Base-by-base conservation (phyloP, 2,113 vertebrate species). In the Indri indri region DNA sequence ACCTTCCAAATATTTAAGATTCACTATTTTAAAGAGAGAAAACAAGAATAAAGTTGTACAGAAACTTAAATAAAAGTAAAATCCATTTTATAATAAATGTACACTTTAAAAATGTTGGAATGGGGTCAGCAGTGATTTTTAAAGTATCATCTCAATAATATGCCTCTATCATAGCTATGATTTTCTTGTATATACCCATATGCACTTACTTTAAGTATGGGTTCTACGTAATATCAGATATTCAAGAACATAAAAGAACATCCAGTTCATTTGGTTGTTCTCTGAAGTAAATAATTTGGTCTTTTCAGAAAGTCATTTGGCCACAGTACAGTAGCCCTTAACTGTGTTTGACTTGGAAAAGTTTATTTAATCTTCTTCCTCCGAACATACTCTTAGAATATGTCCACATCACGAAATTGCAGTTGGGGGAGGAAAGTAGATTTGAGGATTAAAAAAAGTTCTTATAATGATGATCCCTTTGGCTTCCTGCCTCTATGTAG, bases 21-120 rank as follows among this genome's bases (percentile, higher is more conserved):
- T 98, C 98, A 94, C 97, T 98, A 96, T 98, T 98, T 98, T 95
- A 98, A 98, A 94, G 54, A 5, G 61, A 97, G 97, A 96, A 94
- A 95, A 97, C 88, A 95, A 95, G 90, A 95, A 95, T 77, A 47
- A 93, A 97, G 96, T 97, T 98, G 98, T 98, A 90, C 94, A 97
- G 95, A 98, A 97, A 95, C 95, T 98, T 97, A 97, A 98, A 96
- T 81, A 83, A 79, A 66, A 87, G 32, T 11, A 65, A 96, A 84
- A 47, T 12, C 3, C 0, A 23, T 47, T 95, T 76, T n/a, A 54
- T 54, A 6, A 20, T 54, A 71, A 63, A 34, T 76, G 11, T 0
- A 47, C 3, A 32, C 32, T 74, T 74, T 80, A 34, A 66, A 50
- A 54, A 82, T 40, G 37, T 47, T 45, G 3, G 25, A 92, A 85